A percentile compares a stretch with the other conserved stretches of the same genome.
These are phyloP conservation scores for Cheirogaleus medius DNA, from an alignment of 2,113 vertebrate genomes.

Conservation along the genomic window DNA sequence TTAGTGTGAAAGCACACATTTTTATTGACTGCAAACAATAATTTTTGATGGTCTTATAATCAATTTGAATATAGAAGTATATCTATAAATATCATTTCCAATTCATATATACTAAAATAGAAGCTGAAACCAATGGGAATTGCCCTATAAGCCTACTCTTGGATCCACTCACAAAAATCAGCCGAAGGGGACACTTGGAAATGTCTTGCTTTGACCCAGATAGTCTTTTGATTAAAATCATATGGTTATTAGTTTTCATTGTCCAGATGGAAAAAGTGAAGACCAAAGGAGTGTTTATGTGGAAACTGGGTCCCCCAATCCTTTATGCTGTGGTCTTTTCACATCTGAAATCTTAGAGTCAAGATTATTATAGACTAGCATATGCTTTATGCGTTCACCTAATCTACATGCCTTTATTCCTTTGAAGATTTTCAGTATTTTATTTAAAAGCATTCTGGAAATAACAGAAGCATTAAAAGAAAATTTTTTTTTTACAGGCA, in stretches of 20 bases:
- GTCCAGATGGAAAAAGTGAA: slow-evolving; percentile 16
- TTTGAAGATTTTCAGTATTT: not conserved
- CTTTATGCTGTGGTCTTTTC: not conserved
- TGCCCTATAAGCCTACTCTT: not conserved
- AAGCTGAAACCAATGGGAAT: not conserved
- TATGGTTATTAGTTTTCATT: slow-evolving; percentile 28
- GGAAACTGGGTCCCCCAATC: not conserved
- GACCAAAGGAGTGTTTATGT: not conserved
- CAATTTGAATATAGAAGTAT: too few relatives aligned
- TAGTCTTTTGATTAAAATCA: slow-evolving; percentile 31
- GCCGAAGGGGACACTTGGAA: not conserved
- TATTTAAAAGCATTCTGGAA: not conserved
- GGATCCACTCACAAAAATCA: not conserved
- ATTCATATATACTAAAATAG: not conserved
- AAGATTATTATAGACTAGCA: not conserved
- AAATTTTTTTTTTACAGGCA: not conserved
- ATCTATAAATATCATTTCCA: not conserved
- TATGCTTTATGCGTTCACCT: not conserved
- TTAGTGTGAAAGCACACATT: not conserved
- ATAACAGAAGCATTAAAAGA: not conserved
- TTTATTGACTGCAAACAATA: not conserved
- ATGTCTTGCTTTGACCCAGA: not conserved
- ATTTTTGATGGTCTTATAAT: not conserved
- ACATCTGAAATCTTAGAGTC: not conserved
- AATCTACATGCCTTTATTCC: not conserved